These are phyloP conservation scores for Daktulosphaira vitifoliae DNA, from an alignment of 1,140 invertebrate genomes.

Conservation along the genomic window DNA sequence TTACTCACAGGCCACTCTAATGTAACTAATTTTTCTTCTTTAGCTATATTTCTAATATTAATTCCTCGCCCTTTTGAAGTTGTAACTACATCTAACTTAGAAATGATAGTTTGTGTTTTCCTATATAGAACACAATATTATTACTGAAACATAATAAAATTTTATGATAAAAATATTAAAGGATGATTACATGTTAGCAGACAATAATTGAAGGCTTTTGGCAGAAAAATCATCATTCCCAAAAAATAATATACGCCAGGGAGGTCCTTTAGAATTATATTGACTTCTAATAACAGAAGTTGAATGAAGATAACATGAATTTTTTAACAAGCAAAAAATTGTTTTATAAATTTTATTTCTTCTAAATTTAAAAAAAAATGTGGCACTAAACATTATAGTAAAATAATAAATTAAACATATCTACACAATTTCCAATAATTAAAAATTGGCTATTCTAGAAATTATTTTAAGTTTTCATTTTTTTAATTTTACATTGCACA, in stretches of 20 bases:
- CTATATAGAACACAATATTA: constrained; percentile 39
- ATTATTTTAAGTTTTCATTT: too few species aligned
- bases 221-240: constrained; percentile 59
- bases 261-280: constrained; percentile 35
- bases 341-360: neutral
- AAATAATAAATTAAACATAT: too few species aligned
- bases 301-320: neutral
- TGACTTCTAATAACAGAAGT: neutral
- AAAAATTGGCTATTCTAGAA: too few species aligned
- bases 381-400: too few species aligned
- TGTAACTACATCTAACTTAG: constrained; percentile 53
- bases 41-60: constrained; percentile 47
- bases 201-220: constrained; percentile 47
- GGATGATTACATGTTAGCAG: constrained; percentile 38
- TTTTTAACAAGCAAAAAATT: neutral
- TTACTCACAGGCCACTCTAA: constrained; percentile 51
- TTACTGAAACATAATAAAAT: constrained; percentile 13
- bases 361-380: neutral
- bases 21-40: constrained; percentile 45
- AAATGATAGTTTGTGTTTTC: constrained; percentile 42
- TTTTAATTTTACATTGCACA: too few species aligned
- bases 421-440: too few species aligned
- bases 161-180: neutral
- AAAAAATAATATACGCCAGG: constrained; percentile 57
- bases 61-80: constrained; percentile 39